Base-by-base conservation (phyloP, 2,888 invertebrate species). In the Tipula vernalis region DNA sequence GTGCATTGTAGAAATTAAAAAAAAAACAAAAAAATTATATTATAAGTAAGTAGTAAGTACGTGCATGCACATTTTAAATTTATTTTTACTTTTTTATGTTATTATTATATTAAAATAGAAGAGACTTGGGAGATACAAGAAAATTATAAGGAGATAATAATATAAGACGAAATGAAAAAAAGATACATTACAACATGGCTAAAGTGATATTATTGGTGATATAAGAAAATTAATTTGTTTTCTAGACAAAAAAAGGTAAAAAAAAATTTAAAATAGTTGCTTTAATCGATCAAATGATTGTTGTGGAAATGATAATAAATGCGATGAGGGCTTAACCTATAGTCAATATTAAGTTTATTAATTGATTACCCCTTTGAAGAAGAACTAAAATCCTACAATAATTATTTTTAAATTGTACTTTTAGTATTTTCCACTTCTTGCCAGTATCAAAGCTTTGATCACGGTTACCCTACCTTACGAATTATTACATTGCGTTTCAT, bases 201-300 rank as follows among this genome's bases (percentile, higher is more conserved):
- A 71, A 71, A 71, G 71, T 71, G 71, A 71, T 71, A 71, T 71
- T 71, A 71, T 71, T 71, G 71, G 71, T 71, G 71, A 71, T 71
- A 71, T 18, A 71, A 71, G 71, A 71, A 71, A 71, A 71, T 71
- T 71, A 71, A 71, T 71, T 71, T 71, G 71, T 71, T 28, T 28
- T 71, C 28, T 57, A 10, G 71, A 71, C 71, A 28, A 71, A 71
- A n/a, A 71, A 71, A 71, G 71, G 18, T 71, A 71, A 28, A 71
- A 71, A 71, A 71, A 28, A 71, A 28, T 28, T 71, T 10, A 12
- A 57, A 71, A 28, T 71, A 51, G 8, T 71, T 28, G 71, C 71
- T 10, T 71, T 10, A 71, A 71, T 71, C 71, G 28, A 71, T 71
- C 71, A 71, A 71, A 71, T 71, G 28, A 28, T 28, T 71, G 71